These are phyloP conservation scores for Tragopan temminckii DNA, from an alignment of 2,797 vertebrate species.

Conservation along the genomic window DNA sequence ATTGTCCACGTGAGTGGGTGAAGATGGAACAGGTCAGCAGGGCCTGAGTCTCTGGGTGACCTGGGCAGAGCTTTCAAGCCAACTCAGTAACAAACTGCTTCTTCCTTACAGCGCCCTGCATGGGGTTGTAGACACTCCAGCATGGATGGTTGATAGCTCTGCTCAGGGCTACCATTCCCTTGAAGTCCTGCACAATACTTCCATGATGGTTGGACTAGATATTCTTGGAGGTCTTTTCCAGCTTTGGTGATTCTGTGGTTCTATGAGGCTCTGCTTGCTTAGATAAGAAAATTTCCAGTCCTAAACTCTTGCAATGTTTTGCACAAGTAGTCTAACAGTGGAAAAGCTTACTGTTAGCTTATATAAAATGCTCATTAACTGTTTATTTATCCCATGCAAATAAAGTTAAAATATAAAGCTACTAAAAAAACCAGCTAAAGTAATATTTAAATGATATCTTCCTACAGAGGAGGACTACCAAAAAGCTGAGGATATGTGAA, in stretches of 20 bases:
- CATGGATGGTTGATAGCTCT: background rate
- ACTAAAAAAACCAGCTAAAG: background rate
- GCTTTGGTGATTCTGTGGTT: no score
- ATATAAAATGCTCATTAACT: background rate
- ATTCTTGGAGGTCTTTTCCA: no score
- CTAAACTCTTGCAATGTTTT: background rate
- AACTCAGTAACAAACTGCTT: background rate
- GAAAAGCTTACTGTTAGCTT: background rate
- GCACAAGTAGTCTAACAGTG: background rate
- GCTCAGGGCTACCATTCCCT: background rate
- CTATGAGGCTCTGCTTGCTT: background rate
- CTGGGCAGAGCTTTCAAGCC: background rate
- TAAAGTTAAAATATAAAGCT: background rate
- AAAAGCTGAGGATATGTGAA: background rate
- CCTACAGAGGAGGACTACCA: background rate
- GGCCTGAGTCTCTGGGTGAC: background rate
- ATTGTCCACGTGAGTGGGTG: rapidly evolving
- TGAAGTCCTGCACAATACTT: background rate
- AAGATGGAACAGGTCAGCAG: background rate
- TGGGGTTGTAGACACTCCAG: background rate
- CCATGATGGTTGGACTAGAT: background rate
- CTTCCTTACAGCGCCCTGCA: background rate
- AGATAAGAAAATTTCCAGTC: rapidly evolving
- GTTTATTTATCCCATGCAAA: background rate
- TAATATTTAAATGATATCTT: background rate